These are phyloP conservation scores for Protula sp. DNA, from an alignment of 2,888 invertebrate species.

Conservation along the genomic window DNA sequence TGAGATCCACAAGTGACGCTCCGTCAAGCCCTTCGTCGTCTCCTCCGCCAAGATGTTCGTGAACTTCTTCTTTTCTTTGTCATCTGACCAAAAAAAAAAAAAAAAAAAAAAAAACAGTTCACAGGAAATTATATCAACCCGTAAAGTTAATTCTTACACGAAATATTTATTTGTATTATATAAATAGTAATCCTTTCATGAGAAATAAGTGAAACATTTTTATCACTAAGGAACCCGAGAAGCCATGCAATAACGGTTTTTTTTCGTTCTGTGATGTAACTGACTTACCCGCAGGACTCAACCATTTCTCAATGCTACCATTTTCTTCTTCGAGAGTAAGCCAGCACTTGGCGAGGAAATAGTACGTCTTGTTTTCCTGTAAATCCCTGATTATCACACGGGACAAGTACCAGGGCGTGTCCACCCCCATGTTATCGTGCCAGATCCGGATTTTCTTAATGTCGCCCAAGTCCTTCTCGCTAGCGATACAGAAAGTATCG, in stretches of 20 bases:
- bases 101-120: too few relatives aligned
- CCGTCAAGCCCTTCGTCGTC: constrained; percentile 43
- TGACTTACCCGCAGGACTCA: too few relatives aligned
- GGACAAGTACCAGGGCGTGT: constrained; percentile 44
- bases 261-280: too few relatives aligned
- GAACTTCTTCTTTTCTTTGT: not conserved
- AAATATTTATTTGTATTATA: too few relatives aligned
- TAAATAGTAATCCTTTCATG: too few relatives aligned
- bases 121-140: too few relatives aligned
- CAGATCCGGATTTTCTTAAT: constrained; percentile 40
- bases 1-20: constrained; percentile 56
- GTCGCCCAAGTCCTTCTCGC: not conserved
- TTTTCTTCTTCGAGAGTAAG: constrained; percentile 51
- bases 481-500: not conserved
- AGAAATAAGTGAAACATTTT: too few relatives aligned
- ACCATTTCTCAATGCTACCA: too few relatives aligned
- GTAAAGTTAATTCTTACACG: too few relatives aligned
- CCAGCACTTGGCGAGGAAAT: constrained; percentile 49
- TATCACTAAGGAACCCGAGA: too few relatives aligned
- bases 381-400: constrained; percentile 51
- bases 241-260: too few relatives aligned
- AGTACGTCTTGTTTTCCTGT: constrained; percentile 45
- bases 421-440: constrained; percentile 54
- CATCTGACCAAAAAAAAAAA: too few relatives aligned
- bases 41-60: not conserved